Evolutionary conservation across 2,797 vertebrate species (phyloP).

Genomic region (Catamblyrhynchus diadema): DNA sequence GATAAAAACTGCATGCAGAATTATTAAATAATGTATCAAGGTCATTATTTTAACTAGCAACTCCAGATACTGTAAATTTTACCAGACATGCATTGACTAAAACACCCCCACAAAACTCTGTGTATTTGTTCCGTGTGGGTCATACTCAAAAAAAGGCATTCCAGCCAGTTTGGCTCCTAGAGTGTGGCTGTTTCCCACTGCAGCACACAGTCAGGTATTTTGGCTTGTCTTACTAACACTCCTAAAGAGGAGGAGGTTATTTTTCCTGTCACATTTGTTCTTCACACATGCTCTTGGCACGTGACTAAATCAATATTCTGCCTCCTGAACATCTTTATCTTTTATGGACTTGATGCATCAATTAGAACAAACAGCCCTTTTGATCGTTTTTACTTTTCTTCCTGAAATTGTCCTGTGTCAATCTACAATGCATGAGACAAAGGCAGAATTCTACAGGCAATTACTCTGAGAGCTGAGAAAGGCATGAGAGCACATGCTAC

Average conservation of each 20-base stretch:
- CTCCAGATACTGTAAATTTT: neutral
- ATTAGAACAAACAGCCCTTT: neutral
- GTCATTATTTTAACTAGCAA: neutral
- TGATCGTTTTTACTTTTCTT: neutral
- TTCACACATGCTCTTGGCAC: neutral
- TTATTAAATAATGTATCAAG: neutral
- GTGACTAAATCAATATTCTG: constrained; percentile 15
- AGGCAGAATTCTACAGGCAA: constrained; percentile 6
- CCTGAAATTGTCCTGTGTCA: constrained; percentile 5
- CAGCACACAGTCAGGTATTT: neutral
- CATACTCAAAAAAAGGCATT: neutral
- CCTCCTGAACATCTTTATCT: constrained; percentile 9
- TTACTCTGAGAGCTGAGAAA: constrained; percentile 1
- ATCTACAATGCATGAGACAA: neutral
- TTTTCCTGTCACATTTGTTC: constrained; percentile 7
- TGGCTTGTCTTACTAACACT: neutral
- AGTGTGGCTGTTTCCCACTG: neutral
- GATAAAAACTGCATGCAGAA: neutral
- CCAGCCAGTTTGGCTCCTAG: neutral
- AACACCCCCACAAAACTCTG: neutral
- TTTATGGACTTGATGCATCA: neutral
- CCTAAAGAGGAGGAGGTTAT: neutral
- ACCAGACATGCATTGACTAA: neutral
- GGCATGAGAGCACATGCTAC: neutral
- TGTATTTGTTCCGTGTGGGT: neutral